Conservation (phyloP, 1,140 invertebrate genomes). For the Bombus impatiens region DNA sequence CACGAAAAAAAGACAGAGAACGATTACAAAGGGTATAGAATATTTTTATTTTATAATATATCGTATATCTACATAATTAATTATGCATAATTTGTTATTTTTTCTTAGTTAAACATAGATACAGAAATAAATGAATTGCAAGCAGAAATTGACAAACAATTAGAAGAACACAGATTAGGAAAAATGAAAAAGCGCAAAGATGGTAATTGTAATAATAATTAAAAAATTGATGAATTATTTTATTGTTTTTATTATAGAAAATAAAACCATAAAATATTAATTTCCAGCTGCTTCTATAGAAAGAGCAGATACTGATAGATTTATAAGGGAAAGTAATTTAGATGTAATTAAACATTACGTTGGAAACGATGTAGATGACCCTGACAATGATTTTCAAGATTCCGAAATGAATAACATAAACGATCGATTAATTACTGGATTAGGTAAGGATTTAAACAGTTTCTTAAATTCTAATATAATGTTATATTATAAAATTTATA, state of each 20-base stretch:
- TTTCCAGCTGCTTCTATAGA: slow-evolving; percentile 43
- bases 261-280: neutral
- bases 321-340: slow-evolving; percentile 84
- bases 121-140: slow-evolving; percentile 88
- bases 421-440: slow-evolving; percentile 58
- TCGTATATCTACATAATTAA: neutral
- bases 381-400: slow-evolving; percentile 44
- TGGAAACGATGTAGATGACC: slow-evolving; percentile 64
- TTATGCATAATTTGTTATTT: slow-evolving; percentile 12
- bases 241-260: neutral
- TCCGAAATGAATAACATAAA: slow-evolving; percentile 21
- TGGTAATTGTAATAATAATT: slow-evolving; percentile 50
- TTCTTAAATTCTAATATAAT: slow-evolving; percentile 12
- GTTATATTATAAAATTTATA: neutral
- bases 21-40: slow-evolving; percentile 86
- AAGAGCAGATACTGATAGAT: slow-evolving; percentile 82
- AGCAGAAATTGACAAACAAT: slow-evolving; percentile 88
- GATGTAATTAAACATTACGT: slow-evolving; percentile 82
- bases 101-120: slow-evolving; percentile 75
- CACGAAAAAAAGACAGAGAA: slow-evolving; percentile 93
- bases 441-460: slow-evolving; percentile 61
- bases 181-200: slow-evolving; percentile 81
- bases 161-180: slow-evolving; percentile 84
- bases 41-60: slow-evolving; percentile 6
- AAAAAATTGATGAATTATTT: neutral